phyloP scores from a whole-genome alignment of 1,140 invertebrate species.

The Hypsibius dujardini region DNA sequence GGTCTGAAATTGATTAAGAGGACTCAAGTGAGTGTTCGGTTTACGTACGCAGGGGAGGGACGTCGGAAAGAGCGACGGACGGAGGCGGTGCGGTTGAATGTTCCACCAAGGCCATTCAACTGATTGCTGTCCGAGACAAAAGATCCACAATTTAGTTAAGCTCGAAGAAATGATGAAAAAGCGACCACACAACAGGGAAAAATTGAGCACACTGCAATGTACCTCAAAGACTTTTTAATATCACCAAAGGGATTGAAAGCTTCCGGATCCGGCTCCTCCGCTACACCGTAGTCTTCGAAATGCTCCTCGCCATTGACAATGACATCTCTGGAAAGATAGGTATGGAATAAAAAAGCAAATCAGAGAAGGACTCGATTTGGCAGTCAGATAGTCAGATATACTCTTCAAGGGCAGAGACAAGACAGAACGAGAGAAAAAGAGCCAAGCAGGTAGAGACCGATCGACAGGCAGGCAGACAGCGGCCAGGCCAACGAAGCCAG shows the following conservation, averaged over 20 bases:
- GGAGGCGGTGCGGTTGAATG: conserved; percentile 9
- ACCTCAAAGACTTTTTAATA: background rate
- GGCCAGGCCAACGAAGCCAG: too few species aligned
- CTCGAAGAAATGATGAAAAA: too few species aligned
- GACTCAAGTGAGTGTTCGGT: background rate
- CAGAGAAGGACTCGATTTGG: too few species aligned
- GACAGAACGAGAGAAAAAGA: too few species aligned
- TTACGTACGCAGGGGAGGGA: conserved; percentile 12
- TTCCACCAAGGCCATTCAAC: background rate
- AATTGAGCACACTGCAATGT: background rate
- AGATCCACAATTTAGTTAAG: background rate
- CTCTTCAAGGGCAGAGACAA: too few species aligned
- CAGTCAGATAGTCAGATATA: too few species aligned
- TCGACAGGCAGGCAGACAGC: too few species aligned
- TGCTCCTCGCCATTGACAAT: background rate
- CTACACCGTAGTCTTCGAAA: conserved; percentile 12
- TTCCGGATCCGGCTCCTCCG: background rate
- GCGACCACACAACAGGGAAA: too few species aligned
- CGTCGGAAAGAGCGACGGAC: conserved; percentile 7
- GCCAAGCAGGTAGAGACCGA: too few species aligned
- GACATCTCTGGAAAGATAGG: conserved; percentile 11
- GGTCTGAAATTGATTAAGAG: background rate
- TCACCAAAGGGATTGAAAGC: background rate
- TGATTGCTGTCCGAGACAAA: background rate
- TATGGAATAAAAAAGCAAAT: too few species aligned